phyloP scores from a whole-genome alignment of 2,113 vertebrate genomes.

The Lipophrys pholis region DNA sequence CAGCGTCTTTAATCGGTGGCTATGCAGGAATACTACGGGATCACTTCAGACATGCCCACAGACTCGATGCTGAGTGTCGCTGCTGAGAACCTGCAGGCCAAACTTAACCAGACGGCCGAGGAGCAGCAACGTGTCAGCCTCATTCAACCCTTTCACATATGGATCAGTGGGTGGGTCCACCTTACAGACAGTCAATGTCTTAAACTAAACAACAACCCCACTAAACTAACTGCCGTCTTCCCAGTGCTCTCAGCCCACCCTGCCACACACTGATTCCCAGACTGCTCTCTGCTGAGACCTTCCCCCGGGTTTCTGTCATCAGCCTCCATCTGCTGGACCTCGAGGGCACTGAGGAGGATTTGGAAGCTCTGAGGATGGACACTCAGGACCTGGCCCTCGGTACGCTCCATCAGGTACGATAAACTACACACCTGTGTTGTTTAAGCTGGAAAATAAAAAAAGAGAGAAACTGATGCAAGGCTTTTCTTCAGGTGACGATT shows the following conservation, averaged over 20 bases:
- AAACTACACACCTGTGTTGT: no score
- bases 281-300: conserved; percentile 84
- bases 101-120: conserved; percentile 76
- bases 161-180: conserved; percentile 88
- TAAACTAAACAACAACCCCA: neutral
- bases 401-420: conserved; percentile 73
- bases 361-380: conserved; percentile 81
- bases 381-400: conserved; percentile 82
- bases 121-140: conserved; percentile 69
- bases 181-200: neutral
- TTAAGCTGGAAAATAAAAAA: neutral
- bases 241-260: conserved; percentile 84
- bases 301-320: conserved; percentile 79
- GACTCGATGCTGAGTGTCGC: conserved; percentile 85
- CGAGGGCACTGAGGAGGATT: conserved; percentile 50
- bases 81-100: conserved; percentile 85
- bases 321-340: conserved; percentile 88
- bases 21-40: conserved; percentile 86
- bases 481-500: conserved; percentile 72
- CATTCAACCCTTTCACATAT: conserved; percentile 85
- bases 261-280: conserved; percentile 86
- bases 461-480: neutral
- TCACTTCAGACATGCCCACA: conserved; percentile 84
- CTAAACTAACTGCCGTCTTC: neutral
- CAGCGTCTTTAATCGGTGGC: neutral